Evolutionary conservation across 64 coral and sea anemone genomes (phyloP), one percentile per base, ranked within the genome.

Genomic region (Montipora cactus): DNA sequence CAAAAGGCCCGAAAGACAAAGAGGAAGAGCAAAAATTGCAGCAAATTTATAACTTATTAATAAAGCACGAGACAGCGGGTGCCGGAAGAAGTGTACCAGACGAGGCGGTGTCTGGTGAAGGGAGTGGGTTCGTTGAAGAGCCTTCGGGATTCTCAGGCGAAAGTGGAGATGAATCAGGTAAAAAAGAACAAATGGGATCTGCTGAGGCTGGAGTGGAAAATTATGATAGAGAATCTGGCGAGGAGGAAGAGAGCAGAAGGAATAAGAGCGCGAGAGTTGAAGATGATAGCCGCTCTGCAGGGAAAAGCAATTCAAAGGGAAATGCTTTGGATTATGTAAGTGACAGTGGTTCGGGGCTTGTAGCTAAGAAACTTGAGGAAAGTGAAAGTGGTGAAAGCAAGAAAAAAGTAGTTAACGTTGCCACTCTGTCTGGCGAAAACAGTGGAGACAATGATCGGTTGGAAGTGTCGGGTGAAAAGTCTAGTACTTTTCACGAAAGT

Each of bases 11-110:
- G 4, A 71, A 86, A 23, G 66, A 64, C 2, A 86, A 86, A 70
- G 66, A 86, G 20, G 62, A 86, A 45, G 82, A 86, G 6, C 15
- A 21, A 51, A 86, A 70, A 71, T 11, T 70, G 9, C 82, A 20
- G n/a, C 64, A 86, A 46, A 86, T 86, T 86, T 86, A 86, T 67
- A 86, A 86, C 64, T 49, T 86, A 16, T 14, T 86, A 20, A 71
- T 86, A 72, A 86, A 72, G 45, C 82, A 86, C 47, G 82, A 86
- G 20, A 71, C 81, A 16, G 1, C 19, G 4, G 45, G 6, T 78
- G 44, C 45, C 1, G 47, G 76, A 16, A 45, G 45, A 18, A 49
- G 15, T 9, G 47, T 2, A 12, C 82, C 82, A 7, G 68, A 86
- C 2, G 82, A 86, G 18, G 18, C 62, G 18, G 82, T 71, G 18